Percentiles rank a stretch among this genome's conserved stretches.
phyloP scores from a whole-genome alignment of 2,113 vertebrate genomes.

The Prietella phreatophila region DNA sequence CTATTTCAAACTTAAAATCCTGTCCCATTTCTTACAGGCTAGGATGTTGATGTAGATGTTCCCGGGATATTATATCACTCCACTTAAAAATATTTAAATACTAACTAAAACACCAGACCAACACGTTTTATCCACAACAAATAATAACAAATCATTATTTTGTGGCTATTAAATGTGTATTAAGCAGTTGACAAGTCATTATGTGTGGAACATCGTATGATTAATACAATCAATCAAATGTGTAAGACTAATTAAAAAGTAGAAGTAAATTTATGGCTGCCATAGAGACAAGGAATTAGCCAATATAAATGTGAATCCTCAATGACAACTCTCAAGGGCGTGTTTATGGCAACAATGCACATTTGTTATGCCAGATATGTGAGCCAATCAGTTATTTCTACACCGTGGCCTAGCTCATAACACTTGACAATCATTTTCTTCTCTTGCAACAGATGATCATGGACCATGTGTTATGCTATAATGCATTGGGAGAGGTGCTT shows the following conservation, averaged over 20 bases:
- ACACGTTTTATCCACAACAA: not conserved
- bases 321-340: not conserved
- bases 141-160: not conserved
- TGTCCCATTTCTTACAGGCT: not conserved
- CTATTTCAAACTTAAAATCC: not conserved
- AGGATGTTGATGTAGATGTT: not conserved
- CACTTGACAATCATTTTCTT: constrained; percentile 4
- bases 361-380: not conserved
- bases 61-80: not conserved
- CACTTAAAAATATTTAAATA: not conserved
- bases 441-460: not conserved
- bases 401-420: not conserved
- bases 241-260: constrained; percentile 1
- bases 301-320: not conserved
- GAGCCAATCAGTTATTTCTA: not conserved
- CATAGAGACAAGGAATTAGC: constrained; percentile 1
- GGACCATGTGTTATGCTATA: not conserved
- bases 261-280: not conserved
- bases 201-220: constrained; percentile 3
- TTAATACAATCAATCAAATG: constrained; percentile 5
- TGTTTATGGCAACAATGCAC: constrained; percentile 6
- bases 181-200: not conserved
- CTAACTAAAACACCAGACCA: not conserved
- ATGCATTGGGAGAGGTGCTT: not conserved
- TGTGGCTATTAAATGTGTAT: not conserved